Conservation (phyloP, 1,140 invertebrate species). For the Drosophila pachea region DNA sequence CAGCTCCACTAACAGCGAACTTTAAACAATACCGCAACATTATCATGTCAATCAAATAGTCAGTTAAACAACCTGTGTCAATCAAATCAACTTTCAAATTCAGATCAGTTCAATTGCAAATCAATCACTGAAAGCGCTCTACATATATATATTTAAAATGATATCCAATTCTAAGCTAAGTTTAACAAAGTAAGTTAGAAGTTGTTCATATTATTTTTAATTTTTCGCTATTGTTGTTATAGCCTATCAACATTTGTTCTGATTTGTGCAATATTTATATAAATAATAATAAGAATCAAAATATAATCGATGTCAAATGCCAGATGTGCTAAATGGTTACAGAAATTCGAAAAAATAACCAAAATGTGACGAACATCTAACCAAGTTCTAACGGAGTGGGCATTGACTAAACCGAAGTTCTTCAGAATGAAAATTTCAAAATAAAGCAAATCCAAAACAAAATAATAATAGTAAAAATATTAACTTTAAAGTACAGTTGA, state of each 20-base stretch:
- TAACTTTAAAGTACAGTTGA: slow-evolving; percentile 70
- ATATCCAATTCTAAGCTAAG: slow-evolving; percentile 58
- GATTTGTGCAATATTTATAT: slow-evolving; percentile 76
- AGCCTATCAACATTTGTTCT: slow-evolving; percentile 69
- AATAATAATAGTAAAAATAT: slow-evolving; percentile 28
- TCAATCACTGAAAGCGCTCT: slow-evolving; percentile 74
- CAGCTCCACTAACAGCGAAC: slow-evolving; percentile 49
- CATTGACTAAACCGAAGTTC: slow-evolving; percentile 10
- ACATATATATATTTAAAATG: slow-evolving; percentile 26
- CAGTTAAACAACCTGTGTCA: slow-evolving; percentile 37
- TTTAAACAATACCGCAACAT: slow-evolving; percentile 61
- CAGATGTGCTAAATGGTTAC: slow-evolving; percentile 22
- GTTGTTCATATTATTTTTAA: slow-evolving; percentile 65
- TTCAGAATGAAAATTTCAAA: slow-evolving; percentile 6
- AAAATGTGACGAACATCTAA: slow-evolving; percentile 49
- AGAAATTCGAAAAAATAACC: slow-evolving; percentile 22
- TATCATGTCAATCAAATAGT: slow-evolving; percentile 70
- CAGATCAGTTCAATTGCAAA: slow-evolving; percentile 41
- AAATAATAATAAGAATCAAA: slow-evolving; percentile 52
- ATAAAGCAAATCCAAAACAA: slow-evolving; percentile 34
- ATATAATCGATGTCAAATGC: slow-evolving; percentile 38
- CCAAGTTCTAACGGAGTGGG: not conserved
- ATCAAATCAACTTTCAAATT: slow-evolving; percentile 42
- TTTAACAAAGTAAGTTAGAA: slow-evolving; percentile 60
- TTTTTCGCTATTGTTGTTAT: slow-evolving; percentile 69